phyloP scores from a whole-genome alignment of 2,797 vertebrate genomes.

The Strix occidentalis region DNA sequence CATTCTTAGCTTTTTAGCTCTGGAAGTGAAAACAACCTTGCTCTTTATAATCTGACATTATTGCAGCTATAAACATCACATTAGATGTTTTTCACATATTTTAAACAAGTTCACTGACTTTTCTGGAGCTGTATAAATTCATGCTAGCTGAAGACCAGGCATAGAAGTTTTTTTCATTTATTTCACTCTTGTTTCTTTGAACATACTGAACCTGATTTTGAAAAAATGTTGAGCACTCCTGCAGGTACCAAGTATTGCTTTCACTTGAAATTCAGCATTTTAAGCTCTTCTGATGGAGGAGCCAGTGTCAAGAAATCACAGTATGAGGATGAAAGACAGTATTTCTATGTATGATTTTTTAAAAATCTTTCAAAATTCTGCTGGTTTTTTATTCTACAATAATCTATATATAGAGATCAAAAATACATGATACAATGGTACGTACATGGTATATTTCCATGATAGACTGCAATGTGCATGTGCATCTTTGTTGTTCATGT shows the following conservation, averaged over 20 bases:
- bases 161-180: neutral
- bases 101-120: neutral
- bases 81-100: neutral
- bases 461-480: neutral
- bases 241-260: neutral
- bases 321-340: neutral
- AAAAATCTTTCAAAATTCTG: neutral
- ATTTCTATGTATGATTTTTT: neutral
- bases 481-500: neutral
- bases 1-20: neutral
- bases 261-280: neutral
- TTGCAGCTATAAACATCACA: neutral
- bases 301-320: fast-evolving
- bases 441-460: neutral
- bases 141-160: neutral
- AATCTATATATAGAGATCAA: neutral
- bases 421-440: neutral
- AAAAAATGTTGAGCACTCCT: neutral
- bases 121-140: neutral
- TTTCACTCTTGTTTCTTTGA: neutral
- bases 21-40: neutral
- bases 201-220: neutral
- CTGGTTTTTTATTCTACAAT: neutral
- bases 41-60: neutral
- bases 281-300: neutral